These are phyloP conservation scores for Conus ventricosus DNA, from an alignment of 1,140 invertebrate species.

Conservation along the genomic window DNA sequence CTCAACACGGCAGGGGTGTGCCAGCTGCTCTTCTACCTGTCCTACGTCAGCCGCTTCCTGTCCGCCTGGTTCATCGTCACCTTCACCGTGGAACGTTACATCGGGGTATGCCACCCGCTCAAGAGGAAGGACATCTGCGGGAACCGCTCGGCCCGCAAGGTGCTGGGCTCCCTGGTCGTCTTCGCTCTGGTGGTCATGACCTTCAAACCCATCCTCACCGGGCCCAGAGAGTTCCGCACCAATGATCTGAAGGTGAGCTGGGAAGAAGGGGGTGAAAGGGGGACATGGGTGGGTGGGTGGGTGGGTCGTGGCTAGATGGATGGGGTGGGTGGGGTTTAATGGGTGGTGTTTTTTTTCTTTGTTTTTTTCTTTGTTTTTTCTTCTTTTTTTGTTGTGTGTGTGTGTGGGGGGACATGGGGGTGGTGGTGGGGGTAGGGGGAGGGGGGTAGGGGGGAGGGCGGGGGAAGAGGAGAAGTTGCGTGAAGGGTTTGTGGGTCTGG, in stretches of 20 bases:
- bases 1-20: slow-evolving; percentile 54
- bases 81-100: slow-evolving; percentile 69
- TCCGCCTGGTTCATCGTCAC: slow-evolving; percentile 69
- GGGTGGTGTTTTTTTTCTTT: too few species aligned
- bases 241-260: not conserved
- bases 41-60: slow-evolving; percentile 64
- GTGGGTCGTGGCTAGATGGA: too few species aligned
- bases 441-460: not conserved
- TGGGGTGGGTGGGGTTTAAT: too few species aligned
- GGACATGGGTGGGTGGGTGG: too few species aligned
- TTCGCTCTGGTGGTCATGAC: not conserved
- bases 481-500: not conserved
- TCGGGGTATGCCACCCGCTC: slow-evolving; percentile 64
- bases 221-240: not conserved
- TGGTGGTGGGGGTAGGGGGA: too few species aligned
- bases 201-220: not conserved
- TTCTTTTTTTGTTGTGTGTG: too few species aligned
- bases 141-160: not conserved
- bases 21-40: slow-evolving; percentile 59
- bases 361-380: too few species aligned
- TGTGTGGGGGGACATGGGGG: too few species aligned
- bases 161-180: not conserved
- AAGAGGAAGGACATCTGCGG: slow-evolving; percentile 17
- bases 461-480: not conserved
- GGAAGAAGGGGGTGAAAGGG: too few species aligned